phyloP scores from a whole-genome alignment of 1,140 invertebrate genomes.

The Caenorhabditis inopinata region DNA sequence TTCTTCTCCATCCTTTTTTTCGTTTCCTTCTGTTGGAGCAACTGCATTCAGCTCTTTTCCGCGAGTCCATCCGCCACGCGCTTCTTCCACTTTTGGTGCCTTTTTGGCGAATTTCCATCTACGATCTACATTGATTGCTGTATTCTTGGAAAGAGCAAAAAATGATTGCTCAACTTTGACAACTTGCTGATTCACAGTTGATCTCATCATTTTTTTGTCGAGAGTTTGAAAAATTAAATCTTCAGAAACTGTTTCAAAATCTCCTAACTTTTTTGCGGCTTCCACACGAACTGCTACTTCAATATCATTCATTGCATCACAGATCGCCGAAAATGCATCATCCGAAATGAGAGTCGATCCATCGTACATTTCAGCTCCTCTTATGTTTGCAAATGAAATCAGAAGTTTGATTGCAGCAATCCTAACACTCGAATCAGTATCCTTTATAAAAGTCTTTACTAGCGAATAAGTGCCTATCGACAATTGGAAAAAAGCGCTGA shows the following conservation, averaged over 20 bases:
- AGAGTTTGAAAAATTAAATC: conserved; percentile 90
- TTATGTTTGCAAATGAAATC: background rate
- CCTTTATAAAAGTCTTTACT: background rate
- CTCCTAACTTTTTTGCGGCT: conserved; percentile 72
- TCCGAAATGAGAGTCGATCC: conserved; percentile 74
- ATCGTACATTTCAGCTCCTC: background rate
- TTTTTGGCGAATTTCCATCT: conserved; percentile 3
- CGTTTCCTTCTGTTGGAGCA: conserved; percentile 72
- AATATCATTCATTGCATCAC: conserved; percentile 83
- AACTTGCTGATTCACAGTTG: conserved; percentile 75
- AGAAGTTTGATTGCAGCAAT: background rate
- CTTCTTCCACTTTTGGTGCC: background rate
- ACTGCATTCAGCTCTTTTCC: conserved; percentile 85
- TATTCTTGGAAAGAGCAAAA: conserved; percentile 7
- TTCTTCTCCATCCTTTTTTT: conserved; percentile 71
- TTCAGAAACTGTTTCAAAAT: conserved; percentile 81
- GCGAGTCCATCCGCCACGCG: conserved; percentile 74
- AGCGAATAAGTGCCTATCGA: background rate
- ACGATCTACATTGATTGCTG: background rate
- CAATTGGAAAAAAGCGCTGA: background rate
- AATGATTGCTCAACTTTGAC: conserved; percentile 35
- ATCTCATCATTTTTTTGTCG: conserved; percentile 97
- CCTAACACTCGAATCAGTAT: background rate
- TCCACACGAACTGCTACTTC: conserved; percentile 62
- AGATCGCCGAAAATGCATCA: conserved; percentile 93